These are phyloP conservation scores for Augochlora pura DNA, from an alignment of 1,140 invertebrate species.

Conservation along the genomic window DNA sequence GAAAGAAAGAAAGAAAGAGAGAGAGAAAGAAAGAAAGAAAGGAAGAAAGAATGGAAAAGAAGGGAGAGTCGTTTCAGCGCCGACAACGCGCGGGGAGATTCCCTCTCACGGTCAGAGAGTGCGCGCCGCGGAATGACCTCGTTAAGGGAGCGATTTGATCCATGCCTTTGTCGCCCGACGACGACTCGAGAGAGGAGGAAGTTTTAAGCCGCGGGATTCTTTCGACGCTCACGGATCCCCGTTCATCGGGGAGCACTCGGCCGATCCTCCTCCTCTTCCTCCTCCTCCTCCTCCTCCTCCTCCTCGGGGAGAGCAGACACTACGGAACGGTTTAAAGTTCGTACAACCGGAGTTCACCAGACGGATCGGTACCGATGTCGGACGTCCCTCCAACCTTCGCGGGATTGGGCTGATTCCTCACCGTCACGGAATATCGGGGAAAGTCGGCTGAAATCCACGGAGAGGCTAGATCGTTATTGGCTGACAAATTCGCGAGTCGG, in stretches of 20 bases:
- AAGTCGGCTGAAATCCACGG: background rate
- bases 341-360: background rate
- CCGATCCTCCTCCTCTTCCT: too few relatives aligned
- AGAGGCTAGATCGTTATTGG: background rate
- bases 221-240: background rate
- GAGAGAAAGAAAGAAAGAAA: too few relatives aligned
- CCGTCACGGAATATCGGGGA: background rate
- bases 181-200: background rate
- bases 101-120: conserved; percentile 33
- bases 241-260: background rate
- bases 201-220: conserved; percentile 3
- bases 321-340: background rate
- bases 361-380: background rate
- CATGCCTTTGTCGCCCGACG: conserved; percentile 1
- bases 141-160: conserved; percentile 40
- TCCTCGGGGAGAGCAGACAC: background rate
- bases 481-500: background rate
- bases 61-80: conserved; percentile 23
- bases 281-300: background rate
- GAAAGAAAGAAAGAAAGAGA: too few relatives aligned
- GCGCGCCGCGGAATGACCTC: conserved; percentile 37
- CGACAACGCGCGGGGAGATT: background rate
- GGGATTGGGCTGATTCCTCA: background rate
- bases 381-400: background rate
- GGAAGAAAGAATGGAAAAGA: background rate